Evolutionary conservation across 2,888 invertebrate species (phyloP), one percentile per base, ranked within the genome.

Genomic region (Hedya salicella): DNA sequence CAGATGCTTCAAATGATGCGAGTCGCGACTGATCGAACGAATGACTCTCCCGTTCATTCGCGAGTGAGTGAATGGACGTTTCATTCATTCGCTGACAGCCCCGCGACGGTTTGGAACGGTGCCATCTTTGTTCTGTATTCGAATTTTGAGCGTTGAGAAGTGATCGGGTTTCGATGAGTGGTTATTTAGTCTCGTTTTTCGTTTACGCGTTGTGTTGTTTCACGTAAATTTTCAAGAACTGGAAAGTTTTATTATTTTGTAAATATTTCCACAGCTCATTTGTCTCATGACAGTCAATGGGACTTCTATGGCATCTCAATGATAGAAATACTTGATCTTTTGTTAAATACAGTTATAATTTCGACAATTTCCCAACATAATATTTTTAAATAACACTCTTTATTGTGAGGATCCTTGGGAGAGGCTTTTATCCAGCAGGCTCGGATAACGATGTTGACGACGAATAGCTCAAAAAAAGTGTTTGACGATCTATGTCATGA

Each of bases 31-130:
- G 66, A 66, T 54, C 52, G 54, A 48, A 59, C 59, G 70, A 69
- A 69, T 69, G 69, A 70, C 67, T 60, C 42, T 52, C 61, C 49
- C 63, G 56, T 42, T 53, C 65, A 59, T 62, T 62, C 71, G 73
- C 73, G 71, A 71, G 69, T 67, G 53, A 69, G 72, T 78, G 75
- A 78, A 79, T 77, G 78, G 65, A 71, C 65, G 53, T 72, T 72
- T 73, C 71, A 73, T 73, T 72, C 74, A 73, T 73, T 73, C 71
- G 60, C 66, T 66, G 66, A 60, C 66, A 61, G 66, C 66, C 53
- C 46, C 46, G 53, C 44, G 61, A 52, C 52, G 61, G 25, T 46
- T 52, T 74, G 73, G 73, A 69, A 42, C 56, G 59, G 56, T 68
- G 72, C 72, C 73, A 71, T 67, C 70, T 68, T 70, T 70, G 72